Base-by-base conservation (phyloP, 2,113 vertebrate species). In the Ceyx cyanopectus region DNA sequence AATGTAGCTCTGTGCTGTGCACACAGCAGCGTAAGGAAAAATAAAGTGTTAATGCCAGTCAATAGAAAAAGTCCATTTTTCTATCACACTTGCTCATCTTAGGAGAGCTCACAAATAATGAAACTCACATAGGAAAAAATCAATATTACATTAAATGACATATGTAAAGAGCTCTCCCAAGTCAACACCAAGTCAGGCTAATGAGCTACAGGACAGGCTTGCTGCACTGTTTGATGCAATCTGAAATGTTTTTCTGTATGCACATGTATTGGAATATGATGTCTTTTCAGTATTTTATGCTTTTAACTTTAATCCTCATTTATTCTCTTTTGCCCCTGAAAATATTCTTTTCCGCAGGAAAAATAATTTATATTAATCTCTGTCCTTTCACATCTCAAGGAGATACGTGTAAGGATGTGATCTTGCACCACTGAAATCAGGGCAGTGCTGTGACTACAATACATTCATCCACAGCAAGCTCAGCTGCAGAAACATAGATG, bases 121-220 rank as follows among this genome's bases (percentile, higher is more conserved):
- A 78, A 82, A 87, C 20, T 94, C 56, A 40, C 72, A 56, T 8
- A 77, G 43, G 66, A 67, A 91, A 91, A 92, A 95, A 94, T 94
- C 91, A 91, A 89, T 94, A 92, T 87, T 87, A 75, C 62, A 83
- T 85, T 83, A 93, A 91, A 91, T 67, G 26, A 80, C 81, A 68
- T 29, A 85, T 0, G 1, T 69, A 67, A 89, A 92, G 84, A 85
- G 46, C 51, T 87, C 72, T 94, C 78, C 50, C 69, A 69, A 89
- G 43, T 68, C 89, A 87, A 57, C 68, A 85, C 19, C n/a, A 48
- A 70, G 91, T 69, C 81, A 67, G 87, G 43, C n/a, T 94, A 73
- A 89, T 70, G n/a, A 93, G 85, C 40, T 72, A 45, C 79, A 82
- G 60, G 54, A 70, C 51, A 83, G 46, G n/a, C 18, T 62, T 87